These are phyloP conservation scores for Petrocephalus zakoni DNA, from an alignment of 2,113 vertebrate genomes.

Conservation along the genomic window DNA sequence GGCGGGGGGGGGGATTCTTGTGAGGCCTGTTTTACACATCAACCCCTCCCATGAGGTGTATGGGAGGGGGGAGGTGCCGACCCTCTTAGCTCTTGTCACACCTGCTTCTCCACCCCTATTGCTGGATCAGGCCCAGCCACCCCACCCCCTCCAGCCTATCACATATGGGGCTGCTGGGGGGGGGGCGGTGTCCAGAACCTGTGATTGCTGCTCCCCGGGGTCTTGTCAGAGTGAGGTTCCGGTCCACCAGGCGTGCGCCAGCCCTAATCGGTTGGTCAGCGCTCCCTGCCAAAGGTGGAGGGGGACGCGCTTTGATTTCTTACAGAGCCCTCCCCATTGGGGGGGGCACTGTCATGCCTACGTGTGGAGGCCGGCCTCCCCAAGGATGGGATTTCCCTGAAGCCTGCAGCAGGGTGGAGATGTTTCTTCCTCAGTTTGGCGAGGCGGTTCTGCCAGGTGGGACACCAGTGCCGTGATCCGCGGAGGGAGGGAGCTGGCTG, in stretches of 20 bases:
- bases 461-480: not conserved
- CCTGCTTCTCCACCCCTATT: not conserved
- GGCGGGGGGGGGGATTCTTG: not conserved
- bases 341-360: not conserved
- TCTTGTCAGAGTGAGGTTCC: not conserved
- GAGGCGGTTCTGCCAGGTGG: not conserved
- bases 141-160: not conserved
- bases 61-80: not conserved
- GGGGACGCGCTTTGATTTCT: constrained; percentile 11
- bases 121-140: no score
- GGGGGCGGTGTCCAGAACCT: not conserved
- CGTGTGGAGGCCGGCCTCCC: not conserved
- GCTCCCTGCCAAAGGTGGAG: not conserved
- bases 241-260: not conserved
- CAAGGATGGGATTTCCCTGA: not conserved
- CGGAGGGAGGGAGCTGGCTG: not conserved
- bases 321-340: not conserved
- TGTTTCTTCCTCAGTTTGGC: not conserved
- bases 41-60: not conserved
- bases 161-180: not conserved
- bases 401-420: not conserved
- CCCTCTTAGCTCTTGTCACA: no score
- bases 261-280: not conserved
- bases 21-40: constrained; percentile 16
- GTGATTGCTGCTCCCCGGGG: not conserved